Base-by-base conservation (phyloP, 2,888 invertebrate species). In the Yponomeuta sedellus region DNA sequence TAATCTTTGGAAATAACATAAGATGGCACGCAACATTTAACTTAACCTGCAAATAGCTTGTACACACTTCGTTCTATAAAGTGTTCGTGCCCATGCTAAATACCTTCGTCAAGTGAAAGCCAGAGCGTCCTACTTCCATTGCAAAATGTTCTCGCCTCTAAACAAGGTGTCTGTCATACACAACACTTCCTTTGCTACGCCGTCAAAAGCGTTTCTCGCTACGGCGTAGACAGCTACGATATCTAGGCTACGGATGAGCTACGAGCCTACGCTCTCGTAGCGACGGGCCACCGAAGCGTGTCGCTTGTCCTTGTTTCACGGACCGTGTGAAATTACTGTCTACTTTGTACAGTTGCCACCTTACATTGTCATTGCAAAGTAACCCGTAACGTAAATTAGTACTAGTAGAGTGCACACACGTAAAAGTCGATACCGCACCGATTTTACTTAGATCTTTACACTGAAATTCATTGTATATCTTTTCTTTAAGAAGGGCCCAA, bases 201-300 rank as follows among this genome's bases (percentile, higher is more conserved):
- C 44, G 44, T 52, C 44, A 52, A 52, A 52, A 52, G 44, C 12
- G 56, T 19, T 74, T 74, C 77, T 75, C 77, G 72, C 61, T 58
- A 67, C 64, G 61, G 66, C 76, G 77, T 77, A 77, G 78, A 72
- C 61, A 67, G 68, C 70, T 69, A 66, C 65, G 63, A 64, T n/a
- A 64, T 64, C 57, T 64, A 64, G 64, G 64, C 64, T 64, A 64
- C 64, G 64, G 56, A 10, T 34, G 10, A 34, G 34, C 44, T 52
- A 52, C 44, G 44, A 16, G 44, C 44, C 44, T 52, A 52, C 59
- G 59, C 11, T 40, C 34, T n/a, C 62, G 62, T 62, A 62, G 39
- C 34, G 61, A 40, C 34, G 34, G 16, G 61, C 25, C 25, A 25
- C 34, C 61, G 34, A 6, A 1, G 6, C 10, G 58, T 22, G 19